These are phyloP conservation scores for Grallaria varia DNA, from an alignment of 2,113 vertebrate species.

Conservation along the genomic window DNA sequence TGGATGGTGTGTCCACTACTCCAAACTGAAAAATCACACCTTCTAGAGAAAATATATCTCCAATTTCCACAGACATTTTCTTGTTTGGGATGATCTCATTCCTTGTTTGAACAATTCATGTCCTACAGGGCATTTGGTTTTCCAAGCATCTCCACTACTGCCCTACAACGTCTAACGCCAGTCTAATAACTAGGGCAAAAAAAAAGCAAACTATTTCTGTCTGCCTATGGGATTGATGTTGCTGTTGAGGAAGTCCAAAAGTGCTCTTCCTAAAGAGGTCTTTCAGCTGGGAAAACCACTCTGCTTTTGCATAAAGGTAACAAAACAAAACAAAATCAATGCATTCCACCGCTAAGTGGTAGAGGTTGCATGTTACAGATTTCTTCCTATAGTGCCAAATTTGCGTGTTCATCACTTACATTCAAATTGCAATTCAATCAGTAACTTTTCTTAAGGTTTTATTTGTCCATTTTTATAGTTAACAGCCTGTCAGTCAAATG, in stretches of 20 bases:
- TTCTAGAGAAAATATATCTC: neutral
- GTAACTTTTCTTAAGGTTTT: neutral
- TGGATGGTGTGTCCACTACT: neutral
- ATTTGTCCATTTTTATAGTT: neutral
- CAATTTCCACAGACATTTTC: neutral
- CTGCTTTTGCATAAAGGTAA: neutral
- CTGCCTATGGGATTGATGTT: neutral
- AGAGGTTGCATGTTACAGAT: neutral
- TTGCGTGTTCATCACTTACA: neutral
- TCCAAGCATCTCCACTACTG: neutral
- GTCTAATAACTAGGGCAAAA: neutral
- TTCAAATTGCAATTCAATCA: neutral
- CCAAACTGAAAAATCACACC: neutral
- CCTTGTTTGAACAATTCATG: neutral
- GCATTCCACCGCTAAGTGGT: neutral
- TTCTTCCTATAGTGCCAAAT: neutral
- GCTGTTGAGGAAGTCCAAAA: neutral
- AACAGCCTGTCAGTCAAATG: neutral
- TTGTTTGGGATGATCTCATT: neutral
- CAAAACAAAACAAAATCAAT: neutral
- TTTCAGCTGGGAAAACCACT: neutral
- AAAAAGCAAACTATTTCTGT: neutral
- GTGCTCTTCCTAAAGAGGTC: neutral
- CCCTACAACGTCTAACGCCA: neutral
- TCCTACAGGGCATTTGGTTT: neutral